Evolutionary conservation across 2,113 vertebrate species (phyloP), one percentile per base, ranked within the genome.

Genomic region (Macquaria ambigua): DNA sequence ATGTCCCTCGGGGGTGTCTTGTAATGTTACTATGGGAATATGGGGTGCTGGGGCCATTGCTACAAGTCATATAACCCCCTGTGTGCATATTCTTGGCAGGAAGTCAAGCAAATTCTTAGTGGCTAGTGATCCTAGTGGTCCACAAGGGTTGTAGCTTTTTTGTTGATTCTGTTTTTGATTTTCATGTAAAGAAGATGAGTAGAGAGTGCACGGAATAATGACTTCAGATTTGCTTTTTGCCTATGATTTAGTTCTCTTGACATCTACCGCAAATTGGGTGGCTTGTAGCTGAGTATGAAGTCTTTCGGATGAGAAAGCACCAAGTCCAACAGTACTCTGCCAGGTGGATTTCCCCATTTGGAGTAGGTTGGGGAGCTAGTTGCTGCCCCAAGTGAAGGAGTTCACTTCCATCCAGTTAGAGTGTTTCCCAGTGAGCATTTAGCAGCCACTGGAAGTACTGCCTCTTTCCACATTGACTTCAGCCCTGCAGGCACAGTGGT

Each of bases 401-500:
- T 74, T 64, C n/a, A n/a, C n/a, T n/a, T n/a, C n/a, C n/a, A n/a
- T 9, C 46, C 23, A 41, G 23, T 43, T 34, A 12, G 21, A 18
- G 9, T 55, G 16, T 68, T 43, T 67, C 23, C 8, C 23, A 66
- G 2, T 23, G 34, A 53, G 46, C 31, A 5, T 55, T 20, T 18
- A 48, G 39, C 20, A 34, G 12, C 48, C 73, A 64, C 8, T 56
- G 28, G 28, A 25, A 48, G 28, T 21, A 25, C 43, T 28, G 34
- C 4, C 25, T 73, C 43, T 76, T 43, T 64, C 46, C 23, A 63
- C n/a, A 74, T 39, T 34, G n/a, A 68, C 63, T 59, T 31, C 43
- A n/a, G 18, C 43, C 73, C 21, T 2, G 53, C 21, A 72, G 62
- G 50, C 25, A 0, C 1, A 0, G 12, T 31, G 14, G 55, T 20